Base-by-base conservation (phyloP, 2,888 invertebrate species). In the Athalia cordata region DNA sequence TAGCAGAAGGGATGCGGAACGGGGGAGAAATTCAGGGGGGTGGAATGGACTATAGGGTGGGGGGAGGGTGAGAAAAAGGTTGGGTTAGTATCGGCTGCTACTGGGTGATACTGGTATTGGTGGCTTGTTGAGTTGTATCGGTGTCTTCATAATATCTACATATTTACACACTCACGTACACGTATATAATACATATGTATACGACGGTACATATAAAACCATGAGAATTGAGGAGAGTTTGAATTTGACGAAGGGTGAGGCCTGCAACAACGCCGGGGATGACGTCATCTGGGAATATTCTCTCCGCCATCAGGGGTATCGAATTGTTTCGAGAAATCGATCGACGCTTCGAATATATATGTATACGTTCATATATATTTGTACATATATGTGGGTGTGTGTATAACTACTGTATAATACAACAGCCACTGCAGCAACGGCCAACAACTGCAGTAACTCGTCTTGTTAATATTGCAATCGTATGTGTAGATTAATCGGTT, bases 31-130 rank as follows among this genome's bases (percentile, higher is more conserved):
- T 72, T 74, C 49, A 74, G 64, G 59, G 59, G 78, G 57, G 78
- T 80, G 78, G 29, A 29, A 29, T 29, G 29, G 29, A 29, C 29
- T 29, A 29, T 2, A 79, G 74, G 68, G 75, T 65, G 78, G 70
- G 77, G 77, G 79, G 67, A 80, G 78, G 75, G 67, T 77, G 66
- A 67, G 77, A 67, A 78, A 68, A 77, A 77, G 77, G 77, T 72
- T 72, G 64, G 76, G 78, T 77, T 65, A 64, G 57, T 65, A 64
- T 64, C 61, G 68, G 55, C 61, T 47, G 47, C 45, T 59, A 15
- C 13, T 15, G 11, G 50, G 75, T 64, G 64, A 62, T 75, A 75
- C 75, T 50, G 43, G 75, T 62, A 62, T 15, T 62, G 62, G 75
- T 64, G 62, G 57, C n/a, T 50, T 49, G 61, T 50, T 49, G 75